A percentile compares a stretch with the other conserved stretches of the same genome.
Evolutionary conservation across 2,888 invertebrate species (phyloP).

Genomic region (Orgyia antiqua): DNA sequence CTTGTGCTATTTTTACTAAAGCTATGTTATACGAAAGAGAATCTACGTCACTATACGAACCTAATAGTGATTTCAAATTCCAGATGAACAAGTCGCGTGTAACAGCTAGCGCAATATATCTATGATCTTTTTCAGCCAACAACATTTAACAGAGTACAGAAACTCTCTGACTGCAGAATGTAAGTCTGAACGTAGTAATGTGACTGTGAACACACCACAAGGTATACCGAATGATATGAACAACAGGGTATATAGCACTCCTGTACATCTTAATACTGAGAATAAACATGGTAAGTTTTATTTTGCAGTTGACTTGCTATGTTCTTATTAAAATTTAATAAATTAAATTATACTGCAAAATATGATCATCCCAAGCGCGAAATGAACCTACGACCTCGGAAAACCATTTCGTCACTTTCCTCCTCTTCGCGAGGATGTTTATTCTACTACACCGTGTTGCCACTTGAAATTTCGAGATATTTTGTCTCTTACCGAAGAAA

Average conservation of each 20-base stretch:
- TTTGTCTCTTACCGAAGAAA: too few species aligned
- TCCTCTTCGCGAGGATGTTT: too few species aligned
- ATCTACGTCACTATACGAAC: too few species aligned
- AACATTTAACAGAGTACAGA: slow-evolving; percentile 57
- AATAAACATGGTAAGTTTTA: slow-evolving; percentile 56
- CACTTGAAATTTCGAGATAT: too few species aligned
- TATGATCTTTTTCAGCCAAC: slow-evolving; percentile 52
- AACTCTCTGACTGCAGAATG: slow-evolving; percentile 66
- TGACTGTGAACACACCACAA: slow-evolving; percentile 56
- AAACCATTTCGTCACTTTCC: too few species aligned
- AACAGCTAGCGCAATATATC: too few species aligned
- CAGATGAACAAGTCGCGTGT: too few species aligned
- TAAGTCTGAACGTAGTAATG: slow-evolving; percentile 64
- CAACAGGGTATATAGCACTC: slow-evolving; percentile 66
- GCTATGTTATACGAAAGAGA: slow-evolving; percentile 7
- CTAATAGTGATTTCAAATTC: too few species aligned
- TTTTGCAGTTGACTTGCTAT: too few species aligned
- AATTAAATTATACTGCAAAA: background rate
- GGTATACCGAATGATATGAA: slow-evolving; percentile 51
- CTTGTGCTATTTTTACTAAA: slow-evolving; percentile 9
- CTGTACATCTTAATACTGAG: slow-evolving; percentile 64
- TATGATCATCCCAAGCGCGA: too few species aligned
- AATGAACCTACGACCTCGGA: too few species aligned
- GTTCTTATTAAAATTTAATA: background rate
- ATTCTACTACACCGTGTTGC: too few species aligned